Evolutionary conservation across 2,888 invertebrate species (phyloP), one percentile per base, ranked within the genome.

Genomic region (Enchytraeus crypticus): DNA sequence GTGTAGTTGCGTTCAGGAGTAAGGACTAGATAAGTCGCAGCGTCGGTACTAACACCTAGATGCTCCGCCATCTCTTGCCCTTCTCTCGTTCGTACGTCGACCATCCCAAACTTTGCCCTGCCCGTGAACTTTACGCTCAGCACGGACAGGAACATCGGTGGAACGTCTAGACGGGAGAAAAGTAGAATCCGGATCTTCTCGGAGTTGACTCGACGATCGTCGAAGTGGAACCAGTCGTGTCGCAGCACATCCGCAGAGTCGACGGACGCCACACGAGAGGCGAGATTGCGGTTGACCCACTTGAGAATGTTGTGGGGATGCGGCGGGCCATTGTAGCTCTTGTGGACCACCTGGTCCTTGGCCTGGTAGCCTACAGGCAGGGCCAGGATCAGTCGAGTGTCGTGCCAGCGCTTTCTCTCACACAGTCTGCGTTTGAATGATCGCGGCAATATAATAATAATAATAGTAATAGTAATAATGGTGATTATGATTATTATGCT

Each of bases 81-180:
- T 51, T 69, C 61, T 21, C 21, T 57, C 49, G 54, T 55, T 59
- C 60, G 68, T 2, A 68, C 63, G 55, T 71, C 67, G 14, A 76
- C 69, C 11, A 69, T 67, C 14, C 81, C 82, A 72, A 83, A 81
- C 64, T 77, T 77, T 2, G 81, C 79, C 21, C 82, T 72, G n/a
- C 82, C 82, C 38, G 81, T 80, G 71, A 83, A 82, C 67, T 81
- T 81, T 1, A 82, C 80, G 64, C 81, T 81, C 5, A 83, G 73
- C 1, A 82, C 80, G n/a, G 82, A 81, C 58, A 81, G 74, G 69
- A 82, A 81, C 61, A 83, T 72, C 0, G 83, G 83, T 5, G 81
- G 78, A 56, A 77, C 76, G 4, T 75, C 64, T 27, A 80, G 70
- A 34, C 77, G 74, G 8, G 82, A 79, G 49, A 82, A 73, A n/a